Base-by-base conservation (phyloP, 2,888 invertebrate species). In the Candidula unifasciata region DNA sequence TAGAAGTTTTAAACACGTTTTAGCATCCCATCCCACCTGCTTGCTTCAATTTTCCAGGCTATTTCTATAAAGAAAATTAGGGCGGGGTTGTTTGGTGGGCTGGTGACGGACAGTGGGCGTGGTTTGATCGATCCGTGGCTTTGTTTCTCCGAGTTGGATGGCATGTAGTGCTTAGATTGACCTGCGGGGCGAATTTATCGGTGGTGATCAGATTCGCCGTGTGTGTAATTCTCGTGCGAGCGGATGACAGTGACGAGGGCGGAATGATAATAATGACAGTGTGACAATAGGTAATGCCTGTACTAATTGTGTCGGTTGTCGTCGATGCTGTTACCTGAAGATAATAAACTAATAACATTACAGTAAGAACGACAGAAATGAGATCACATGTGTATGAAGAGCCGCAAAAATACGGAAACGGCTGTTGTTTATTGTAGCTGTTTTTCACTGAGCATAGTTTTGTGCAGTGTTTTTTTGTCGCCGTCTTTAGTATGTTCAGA, bases 101-200 rank as follows among this genome's bases (percentile, higher is more conserved):
- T 3, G n/a, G 2, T 74, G 74, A 74, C 18, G 27, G 74, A 74
- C 74, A 54, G 30, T 52, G 13, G 74, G 74, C 54, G 74, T 54
- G 74, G 74, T 74, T 73, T 74, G 18, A 74, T 74, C 54, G 74
- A 74, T 74, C 54, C 30, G 6, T 5, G n/a, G 52, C 74, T 74
- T 74, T 74, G 74, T 74, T 74, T 52, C 27, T 30, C 3, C 3
- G 10, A 30, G 74, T 18, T 74, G 27, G 54, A 74, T 54, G 24
- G 54, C 54, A 18, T 54, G 30, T 18, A 74, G 54, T 74, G 33
- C 74, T 74, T 16, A 21, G 54, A 54, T 3, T 74, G 74, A 74
- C 74, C 74, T 74, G 30, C 54, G 54, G 74, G 74, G 16, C n/a
- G 33, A 54, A 74, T 52, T 74, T 54, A 30, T 74, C 30, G 54